These are phyloP conservation scores for Pheucticus melanocephalus DNA, from an alignment of 2,113 vertebrate genomes.

Conservation along the genomic window DNA sequence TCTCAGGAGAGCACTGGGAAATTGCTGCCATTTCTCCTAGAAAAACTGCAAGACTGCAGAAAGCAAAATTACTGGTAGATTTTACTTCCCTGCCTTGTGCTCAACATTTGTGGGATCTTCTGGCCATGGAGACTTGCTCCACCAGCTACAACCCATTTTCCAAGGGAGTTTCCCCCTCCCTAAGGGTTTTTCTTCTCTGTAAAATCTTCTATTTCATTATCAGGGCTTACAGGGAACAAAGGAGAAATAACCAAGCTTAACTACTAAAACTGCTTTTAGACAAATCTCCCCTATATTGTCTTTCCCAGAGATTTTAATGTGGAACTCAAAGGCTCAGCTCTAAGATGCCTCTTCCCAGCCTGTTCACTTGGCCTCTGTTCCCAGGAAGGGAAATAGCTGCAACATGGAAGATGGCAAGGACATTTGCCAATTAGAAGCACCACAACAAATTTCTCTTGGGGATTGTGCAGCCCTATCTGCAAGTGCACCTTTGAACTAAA, in stretches of 20 bases:
- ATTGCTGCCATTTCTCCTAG: background rate
- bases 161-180: background rate
- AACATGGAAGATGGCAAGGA: background rate
- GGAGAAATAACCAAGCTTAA: background rate
- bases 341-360: background rate
- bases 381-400: background rate
- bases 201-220: slow-evolving; percentile 6
- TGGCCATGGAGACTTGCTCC: background rate
- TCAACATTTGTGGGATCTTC: background rate
- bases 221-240: background rate
- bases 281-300: background rate
- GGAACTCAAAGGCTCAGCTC: background rate
- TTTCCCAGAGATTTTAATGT: background rate
- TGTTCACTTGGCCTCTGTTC: background rate
- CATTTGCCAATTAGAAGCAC: background rate
- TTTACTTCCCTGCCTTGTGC: background rate
- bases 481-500: background rate
- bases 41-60: background rate
- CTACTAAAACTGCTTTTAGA: background rate
- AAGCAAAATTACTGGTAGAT: background rate
- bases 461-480: background rate
- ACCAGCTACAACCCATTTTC: background rate
- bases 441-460: background rate
- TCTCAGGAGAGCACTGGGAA: background rate
- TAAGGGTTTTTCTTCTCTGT: background rate